These are phyloP conservation scores for Nixonia krombeini DNA, from an alignment of 1,140 invertebrate genomes.

Conservation along the genomic window DNA sequence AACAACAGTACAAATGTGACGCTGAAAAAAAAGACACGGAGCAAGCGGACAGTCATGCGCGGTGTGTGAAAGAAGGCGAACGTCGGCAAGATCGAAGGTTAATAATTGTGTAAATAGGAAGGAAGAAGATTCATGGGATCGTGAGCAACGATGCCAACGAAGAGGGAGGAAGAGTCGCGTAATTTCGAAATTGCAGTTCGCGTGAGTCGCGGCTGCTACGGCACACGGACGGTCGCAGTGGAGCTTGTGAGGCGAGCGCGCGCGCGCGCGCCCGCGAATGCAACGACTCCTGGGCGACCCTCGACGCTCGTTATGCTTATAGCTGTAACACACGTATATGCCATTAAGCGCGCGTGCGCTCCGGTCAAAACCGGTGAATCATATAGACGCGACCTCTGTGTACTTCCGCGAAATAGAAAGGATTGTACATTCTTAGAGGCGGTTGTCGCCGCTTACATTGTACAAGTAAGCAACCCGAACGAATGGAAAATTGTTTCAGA, in stretches of 20 bases:
- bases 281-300: conserved; percentile 17
- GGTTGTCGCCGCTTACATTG: background rate
- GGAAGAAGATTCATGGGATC: conserved; percentile 44
- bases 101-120: conserved; percentile 13
- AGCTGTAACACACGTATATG: background rate
- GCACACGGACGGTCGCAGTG: no score
- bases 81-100: background rate
- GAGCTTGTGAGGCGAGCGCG: background rate
- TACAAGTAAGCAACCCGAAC: background rate
- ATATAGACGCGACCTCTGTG: no score
- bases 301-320: conserved; percentile 11
- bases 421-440: background rate
- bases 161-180: conserved; percentile 22
- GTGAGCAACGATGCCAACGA: conserved; percentile 41
- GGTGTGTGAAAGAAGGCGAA: background rate
- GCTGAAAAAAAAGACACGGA: no score
- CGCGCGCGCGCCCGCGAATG: conserved; percentile 1
- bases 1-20: no score
- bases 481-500: no score
- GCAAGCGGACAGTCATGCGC: no score
- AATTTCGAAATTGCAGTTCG: conserved; percentile 36
- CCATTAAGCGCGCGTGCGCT: background rate
- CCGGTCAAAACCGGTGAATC: background rate
- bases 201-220: no score
- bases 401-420: conserved; percentile 4